These are phyloP conservation scores for Diachasma alloeum DNA, from an alignment of 1,140 invertebrate genomes.

Conservation along the genomic window DNA sequence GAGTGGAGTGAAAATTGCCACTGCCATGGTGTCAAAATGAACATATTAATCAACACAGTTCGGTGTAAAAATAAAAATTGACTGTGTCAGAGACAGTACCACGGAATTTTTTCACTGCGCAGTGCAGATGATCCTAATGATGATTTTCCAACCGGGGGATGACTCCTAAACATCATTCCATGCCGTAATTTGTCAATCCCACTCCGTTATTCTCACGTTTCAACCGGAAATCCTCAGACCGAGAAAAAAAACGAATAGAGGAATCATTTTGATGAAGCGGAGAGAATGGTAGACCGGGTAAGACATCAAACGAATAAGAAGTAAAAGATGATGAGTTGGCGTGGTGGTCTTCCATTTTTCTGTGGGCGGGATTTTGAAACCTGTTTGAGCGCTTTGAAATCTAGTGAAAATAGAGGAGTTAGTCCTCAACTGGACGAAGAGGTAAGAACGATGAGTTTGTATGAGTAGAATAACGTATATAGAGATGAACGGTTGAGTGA, in stretches of 20 bases:
- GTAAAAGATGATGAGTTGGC: slow-evolving; percentile 11
- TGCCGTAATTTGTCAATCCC: no score
- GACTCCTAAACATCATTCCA: no score
- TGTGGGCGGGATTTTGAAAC: slow-evolving; percentile 65
- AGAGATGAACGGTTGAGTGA: slow-evolving; percentile 20
- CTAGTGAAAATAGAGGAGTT: slow-evolving; percentile 57
- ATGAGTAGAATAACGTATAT: slow-evolving; percentile 29
- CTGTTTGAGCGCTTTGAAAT: slow-evolving; percentile 64
- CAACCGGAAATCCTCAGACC: neutral
- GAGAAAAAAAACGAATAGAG: neutral
- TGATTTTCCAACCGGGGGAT: no score
- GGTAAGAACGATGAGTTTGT: slow-evolving; percentile 29
- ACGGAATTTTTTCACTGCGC: no score
- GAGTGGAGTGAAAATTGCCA: no score
- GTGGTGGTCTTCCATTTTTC: slow-evolving; percentile 54
- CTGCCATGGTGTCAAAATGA: no score
- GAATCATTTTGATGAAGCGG: neutral
- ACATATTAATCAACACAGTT: no score
- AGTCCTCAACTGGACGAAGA: slow-evolving; percentile 48
- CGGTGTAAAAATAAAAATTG: no score
- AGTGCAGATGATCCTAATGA: no score
- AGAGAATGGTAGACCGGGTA: slow-evolving; percentile 10
- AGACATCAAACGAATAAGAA: slow-evolving; percentile 16
- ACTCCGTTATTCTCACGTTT: no score
- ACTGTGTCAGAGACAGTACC: no score